These are phyloP conservation scores for Drosophila aff. DNA, from an alignment of 1,140 invertebrate genomes.

Conservation along the genomic window DNA sequence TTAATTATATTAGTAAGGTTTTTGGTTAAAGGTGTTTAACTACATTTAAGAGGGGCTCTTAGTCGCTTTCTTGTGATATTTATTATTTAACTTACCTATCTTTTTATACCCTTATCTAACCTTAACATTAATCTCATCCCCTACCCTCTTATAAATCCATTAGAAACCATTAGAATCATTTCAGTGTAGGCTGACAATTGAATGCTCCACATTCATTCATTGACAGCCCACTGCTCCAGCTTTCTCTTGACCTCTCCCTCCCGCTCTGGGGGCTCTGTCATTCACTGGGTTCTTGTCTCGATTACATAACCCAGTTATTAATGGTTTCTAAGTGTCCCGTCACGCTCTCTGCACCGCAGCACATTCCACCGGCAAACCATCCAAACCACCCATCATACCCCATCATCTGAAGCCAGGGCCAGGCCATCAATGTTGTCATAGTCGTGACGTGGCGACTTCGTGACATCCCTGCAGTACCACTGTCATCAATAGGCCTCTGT, in stretches of 20 bases:
- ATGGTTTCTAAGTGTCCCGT: constrained; percentile 66
- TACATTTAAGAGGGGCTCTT: not conserved
- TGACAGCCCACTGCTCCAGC: constrained; percentile 35
- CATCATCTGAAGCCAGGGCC: not conserved
- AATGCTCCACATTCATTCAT: constrained; percentile 50
- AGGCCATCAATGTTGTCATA: constrained; percentile 38
- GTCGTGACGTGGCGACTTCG: constrained; percentile 74
- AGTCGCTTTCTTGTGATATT: not conserved
- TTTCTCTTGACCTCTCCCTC: constrained; percentile 36
- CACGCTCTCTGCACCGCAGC: constrained; percentile 36
- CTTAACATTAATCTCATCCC: not conserved
- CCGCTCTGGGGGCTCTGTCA: constrained; percentile 4
- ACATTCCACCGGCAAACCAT: constrained; percentile 16
- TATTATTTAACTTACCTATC: not conserved
- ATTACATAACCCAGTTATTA: constrained; percentile 82
- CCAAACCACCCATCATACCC: not conserved
- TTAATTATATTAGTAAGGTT: not conserved
- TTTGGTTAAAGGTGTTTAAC: not conserved
- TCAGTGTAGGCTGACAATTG: constrained; percentile 45
- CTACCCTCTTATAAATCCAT: not conserved
- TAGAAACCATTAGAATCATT: not conserved
- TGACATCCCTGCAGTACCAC: no score
- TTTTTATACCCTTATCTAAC: not conserved
- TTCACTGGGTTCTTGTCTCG: constrained; percentile 52
- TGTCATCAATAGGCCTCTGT: no score